These are phyloP conservation scores for Orthosia gothica DNA, from an alignment of 2,888 invertebrate genomes.

Conservation along the genomic window DNA sequence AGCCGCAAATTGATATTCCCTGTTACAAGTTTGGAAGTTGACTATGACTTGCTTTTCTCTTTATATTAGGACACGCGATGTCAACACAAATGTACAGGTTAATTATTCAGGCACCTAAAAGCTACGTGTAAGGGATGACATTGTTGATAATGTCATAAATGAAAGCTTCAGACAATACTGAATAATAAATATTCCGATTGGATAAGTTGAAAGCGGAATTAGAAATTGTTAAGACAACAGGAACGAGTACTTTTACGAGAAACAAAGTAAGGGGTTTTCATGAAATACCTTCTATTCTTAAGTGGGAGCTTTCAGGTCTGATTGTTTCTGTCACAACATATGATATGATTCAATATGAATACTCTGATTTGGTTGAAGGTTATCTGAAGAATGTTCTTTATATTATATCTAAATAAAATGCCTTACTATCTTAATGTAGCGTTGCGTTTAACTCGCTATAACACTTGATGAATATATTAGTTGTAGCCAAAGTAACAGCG, in stretches of 20 bases:
- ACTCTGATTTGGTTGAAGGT: no score
- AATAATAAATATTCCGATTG: neutral
- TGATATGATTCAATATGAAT: no score
- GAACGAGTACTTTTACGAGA: neutral
- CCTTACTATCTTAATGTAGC: neutral
- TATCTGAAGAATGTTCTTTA: no score
- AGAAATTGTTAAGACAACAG: neutral
- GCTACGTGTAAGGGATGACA: neutral
- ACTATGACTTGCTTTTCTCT: conserved; percentile 63
- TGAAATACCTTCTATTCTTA: neutral
- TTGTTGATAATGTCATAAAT: neutral
- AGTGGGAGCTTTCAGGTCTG: neutral
- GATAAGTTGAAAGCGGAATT: neutral
- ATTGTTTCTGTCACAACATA: neutral
- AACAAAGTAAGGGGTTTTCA: neutral
- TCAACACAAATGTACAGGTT: conserved; percentile 18
- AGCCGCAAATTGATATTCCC: conserved; percentile 68
- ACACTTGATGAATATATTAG: neutral
- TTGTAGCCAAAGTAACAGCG: neutral
- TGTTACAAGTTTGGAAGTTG: conserved; percentile 59
- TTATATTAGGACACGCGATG: conserved; percentile 41
- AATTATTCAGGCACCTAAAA: conserved; percentile 30
- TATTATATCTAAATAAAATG: neutral
- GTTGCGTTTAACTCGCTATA: neutral
- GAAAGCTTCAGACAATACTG: neutral